Percentiles rank a stretch among this genome's conserved stretches.
These are phyloP conservation scores for Pocota personata DNA, from an alignment of 2,888 invertebrate species.

Conservation along the genomic window DNA sequence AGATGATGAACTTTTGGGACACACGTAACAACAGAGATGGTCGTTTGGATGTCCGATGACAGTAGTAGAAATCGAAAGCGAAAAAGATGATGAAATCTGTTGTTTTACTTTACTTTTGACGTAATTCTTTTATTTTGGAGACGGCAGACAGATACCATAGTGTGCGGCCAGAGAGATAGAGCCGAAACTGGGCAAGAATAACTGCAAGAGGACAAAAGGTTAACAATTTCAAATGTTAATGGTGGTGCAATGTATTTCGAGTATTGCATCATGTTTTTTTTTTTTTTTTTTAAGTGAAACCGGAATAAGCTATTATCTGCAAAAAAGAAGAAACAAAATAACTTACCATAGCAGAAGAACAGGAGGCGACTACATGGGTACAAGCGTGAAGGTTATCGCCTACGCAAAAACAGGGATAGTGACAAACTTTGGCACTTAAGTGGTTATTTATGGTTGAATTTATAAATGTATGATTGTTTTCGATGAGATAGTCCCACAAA, in stretches of 20 bases:
- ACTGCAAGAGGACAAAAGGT: conserved; percentile 51
- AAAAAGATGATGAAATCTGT: conserved; percentile 51
- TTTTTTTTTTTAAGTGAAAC: not conserved
- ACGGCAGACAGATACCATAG: conserved; percentile 15
- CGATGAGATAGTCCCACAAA: too few relatives aligned
- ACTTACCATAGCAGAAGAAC: not conserved
- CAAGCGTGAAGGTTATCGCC: conserved; percentile 36
- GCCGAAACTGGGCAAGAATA: not conserved
- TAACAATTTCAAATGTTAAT: conserved; percentile 19
- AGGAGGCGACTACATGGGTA: not conserved
- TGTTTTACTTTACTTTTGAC: conserved; percentile 12
- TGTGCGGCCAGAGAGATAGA: not conserved
- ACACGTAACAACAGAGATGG: conserved; percentile 8
- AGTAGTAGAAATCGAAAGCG: conserved; percentile 19
- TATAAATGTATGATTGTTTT: not conserved
- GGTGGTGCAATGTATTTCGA: conserved; percentile 37
- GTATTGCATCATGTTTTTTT: conserved; percentile 50
- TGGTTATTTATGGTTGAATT: not conserved
- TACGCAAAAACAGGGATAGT: not conserved
- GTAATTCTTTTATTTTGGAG: conserved; percentile 24
- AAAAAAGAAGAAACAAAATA: not conserved
- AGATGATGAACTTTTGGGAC: conserved; percentile 5
- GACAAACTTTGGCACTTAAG: not conserved
- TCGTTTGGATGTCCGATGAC: not conserved
- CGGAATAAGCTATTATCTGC: conserved; percentile 11